These are phyloP conservation scores for Malurus splendens DNA, from an alignment of 2,797 vertebrate genomes.

Conservation along the genomic window DNA sequence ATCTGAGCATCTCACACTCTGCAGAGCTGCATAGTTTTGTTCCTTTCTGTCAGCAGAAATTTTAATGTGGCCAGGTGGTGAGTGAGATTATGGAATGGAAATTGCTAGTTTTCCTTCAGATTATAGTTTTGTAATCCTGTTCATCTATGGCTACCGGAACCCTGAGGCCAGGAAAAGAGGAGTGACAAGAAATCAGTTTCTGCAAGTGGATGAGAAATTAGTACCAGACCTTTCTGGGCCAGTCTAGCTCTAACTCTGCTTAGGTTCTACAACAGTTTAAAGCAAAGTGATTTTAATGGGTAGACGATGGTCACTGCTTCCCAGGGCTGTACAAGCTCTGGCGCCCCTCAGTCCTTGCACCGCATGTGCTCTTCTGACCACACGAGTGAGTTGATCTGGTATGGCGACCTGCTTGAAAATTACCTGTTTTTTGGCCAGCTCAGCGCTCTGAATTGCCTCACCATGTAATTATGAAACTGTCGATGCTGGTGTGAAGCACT, in stretches of 20 bases:
- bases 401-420: not conserved
- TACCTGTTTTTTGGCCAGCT: not conserved
- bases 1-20: fast-evolving
- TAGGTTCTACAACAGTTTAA: not conserved
- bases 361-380: not conserved
- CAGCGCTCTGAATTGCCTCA: not conserved
- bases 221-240: not conserved
- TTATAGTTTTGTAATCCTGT: not conserved
- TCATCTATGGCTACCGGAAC: not conserved
- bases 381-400: too few species aligned
- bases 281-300: not conserved
- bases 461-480: not conserved
- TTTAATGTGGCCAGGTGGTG: not conserved
- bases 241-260: not conserved
- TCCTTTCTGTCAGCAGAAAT: not conserved
- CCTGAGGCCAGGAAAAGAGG: not conserved
- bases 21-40: fast-evolving
- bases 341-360: fast-evolving
- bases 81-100: not conserved
- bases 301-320: not conserved
- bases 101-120: not conserved
- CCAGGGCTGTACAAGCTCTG: fast-evolving
- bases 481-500: not conserved
- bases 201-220: not conserved
- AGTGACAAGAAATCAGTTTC: not conserved